phyloP scores from a whole-genome alignment of 2,888 invertebrate species.

The Chymomyza amoena region DNA sequence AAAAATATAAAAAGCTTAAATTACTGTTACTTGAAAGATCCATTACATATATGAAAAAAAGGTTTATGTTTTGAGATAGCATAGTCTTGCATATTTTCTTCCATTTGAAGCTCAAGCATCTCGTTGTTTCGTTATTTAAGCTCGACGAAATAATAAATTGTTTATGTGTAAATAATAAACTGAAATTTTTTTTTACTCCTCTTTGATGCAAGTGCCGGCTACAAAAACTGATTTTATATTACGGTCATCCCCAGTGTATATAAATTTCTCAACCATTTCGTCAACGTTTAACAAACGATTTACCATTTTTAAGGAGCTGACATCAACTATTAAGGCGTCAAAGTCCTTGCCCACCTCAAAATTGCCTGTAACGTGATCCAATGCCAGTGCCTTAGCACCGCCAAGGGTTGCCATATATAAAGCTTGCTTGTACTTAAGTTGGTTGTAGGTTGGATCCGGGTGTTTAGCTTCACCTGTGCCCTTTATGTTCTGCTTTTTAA shows the following conservation, averaged over 20 bases:
- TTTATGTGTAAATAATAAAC: constrained; percentile 33
- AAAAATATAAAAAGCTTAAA: not conserved
- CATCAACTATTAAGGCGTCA: constrained; percentile 89
- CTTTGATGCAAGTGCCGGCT: constrained; percentile 82
- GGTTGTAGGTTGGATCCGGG: constrained; percentile 67
- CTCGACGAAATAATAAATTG: constrained; percentile 50
- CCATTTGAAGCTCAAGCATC: not conserved
- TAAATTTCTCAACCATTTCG: constrained; percentile 86
- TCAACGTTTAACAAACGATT: constrained; percentile 80
- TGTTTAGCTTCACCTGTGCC: constrained; percentile 56
- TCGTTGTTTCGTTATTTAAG: constrained; percentile 52
- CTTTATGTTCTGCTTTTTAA: constrained; percentile 77
- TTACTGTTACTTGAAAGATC: constrained; percentile 29
- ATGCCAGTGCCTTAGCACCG: constrained; percentile 88
- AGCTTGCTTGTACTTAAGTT: constrained; percentile 86
- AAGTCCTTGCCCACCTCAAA: constrained; percentile 90
- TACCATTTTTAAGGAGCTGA: constrained; percentile 81
- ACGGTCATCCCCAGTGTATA: constrained; percentile 90
- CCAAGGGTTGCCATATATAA: constrained; percentile 91
- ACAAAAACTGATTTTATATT: constrained; percentile 89
- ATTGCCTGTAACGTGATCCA: constrained; percentile 88
- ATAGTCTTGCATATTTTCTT: not conserved
- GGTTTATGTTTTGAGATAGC: not conserved
- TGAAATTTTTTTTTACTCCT: not conserved
- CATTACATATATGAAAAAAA: not conserved